These are phyloP conservation scores for Vandiemenella viatica DNA, from an alignment of 2,888 invertebrate genomes.

Conservation along the genomic window DNA sequence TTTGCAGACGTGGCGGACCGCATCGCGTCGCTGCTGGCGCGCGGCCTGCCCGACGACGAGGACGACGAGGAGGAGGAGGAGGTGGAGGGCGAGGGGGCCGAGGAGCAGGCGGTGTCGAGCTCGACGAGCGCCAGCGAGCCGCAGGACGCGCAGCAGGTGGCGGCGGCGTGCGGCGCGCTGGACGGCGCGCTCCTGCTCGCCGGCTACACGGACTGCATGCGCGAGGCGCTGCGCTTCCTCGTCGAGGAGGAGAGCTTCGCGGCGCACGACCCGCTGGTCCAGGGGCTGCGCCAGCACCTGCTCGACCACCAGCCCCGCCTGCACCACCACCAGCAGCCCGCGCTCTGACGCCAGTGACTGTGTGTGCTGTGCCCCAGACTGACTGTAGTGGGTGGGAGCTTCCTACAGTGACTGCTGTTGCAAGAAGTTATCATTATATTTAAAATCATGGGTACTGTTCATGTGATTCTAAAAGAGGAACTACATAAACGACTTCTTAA, in stretches of 20 bases:
- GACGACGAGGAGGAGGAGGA: neutral
- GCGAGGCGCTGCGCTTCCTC: constrained; percentile 23
- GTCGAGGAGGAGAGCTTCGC: constrained; percentile 23
- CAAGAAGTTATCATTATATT: too few species aligned
- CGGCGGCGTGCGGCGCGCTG: neutral
- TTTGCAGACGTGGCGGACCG: neutral
- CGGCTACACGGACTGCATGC: constrained; percentile 24
- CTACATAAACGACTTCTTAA: too few species aligned
- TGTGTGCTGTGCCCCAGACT: too few species aligned
- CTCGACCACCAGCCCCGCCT: constrained; percentile 11
- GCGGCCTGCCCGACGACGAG: neutral
- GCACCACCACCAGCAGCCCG: neutral
- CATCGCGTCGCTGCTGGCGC: neutral
- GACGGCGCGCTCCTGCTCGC: constrained; percentile 17
- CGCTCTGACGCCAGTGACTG: too few species aligned
- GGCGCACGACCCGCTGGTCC: constrained; percentile 22
- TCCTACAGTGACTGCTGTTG: too few species aligned
- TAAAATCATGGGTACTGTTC: too few species aligned
- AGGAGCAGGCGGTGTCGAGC: too few species aligned
- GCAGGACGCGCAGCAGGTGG: too few species aligned
- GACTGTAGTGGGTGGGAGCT: too few species aligned
- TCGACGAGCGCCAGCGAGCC: too few species aligned
- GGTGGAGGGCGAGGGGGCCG: too few species aligned
- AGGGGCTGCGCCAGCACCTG: constrained; percentile 21
- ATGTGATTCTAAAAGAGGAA: too few species aligned